Conservation (phyloP, 2,888 invertebrate genomes). For the Lithophane ornitopus region DNA sequence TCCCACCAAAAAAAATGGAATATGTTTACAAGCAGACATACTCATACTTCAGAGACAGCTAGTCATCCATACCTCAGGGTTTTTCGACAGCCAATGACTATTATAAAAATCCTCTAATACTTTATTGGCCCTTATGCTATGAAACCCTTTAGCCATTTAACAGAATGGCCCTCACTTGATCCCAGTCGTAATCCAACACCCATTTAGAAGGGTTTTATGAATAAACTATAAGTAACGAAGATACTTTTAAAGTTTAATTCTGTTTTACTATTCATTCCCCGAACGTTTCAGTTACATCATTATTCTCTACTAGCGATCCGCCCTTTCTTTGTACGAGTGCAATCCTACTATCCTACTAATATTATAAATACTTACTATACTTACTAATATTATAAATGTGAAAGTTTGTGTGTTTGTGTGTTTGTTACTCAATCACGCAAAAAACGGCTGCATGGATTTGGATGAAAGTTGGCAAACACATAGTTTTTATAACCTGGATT, state of each 20-base stretch:
- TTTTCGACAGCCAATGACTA: neutral
- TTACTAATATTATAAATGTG: too few relatives aligned
- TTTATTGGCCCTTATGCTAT: conserved; percentile 20
- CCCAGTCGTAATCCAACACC: conserved; percentile 7
- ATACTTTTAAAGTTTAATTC: conserved; percentile 2
- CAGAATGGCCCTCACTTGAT: conserved; percentile 31
- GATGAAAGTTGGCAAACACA: too few relatives aligned
- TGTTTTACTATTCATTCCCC: neutral
- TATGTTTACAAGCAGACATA: too few relatives aligned
- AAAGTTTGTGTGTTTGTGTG: too few relatives aligned
- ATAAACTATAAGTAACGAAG: conserved; percentile 8
- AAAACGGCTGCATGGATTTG: too few relatives aligned
- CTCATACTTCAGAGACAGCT: neutral
- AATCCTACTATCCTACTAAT: too few relatives aligned
- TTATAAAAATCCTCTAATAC: conserved; percentile 4
- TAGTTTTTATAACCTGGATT: too few relatives aligned
- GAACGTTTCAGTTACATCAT: neutral
- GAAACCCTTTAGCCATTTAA: conserved; percentile 27
- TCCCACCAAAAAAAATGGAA: too few relatives aligned
- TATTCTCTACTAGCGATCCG: neutral
- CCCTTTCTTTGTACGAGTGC: too few relatives aligned
- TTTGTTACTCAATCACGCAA: too few relatives aligned
- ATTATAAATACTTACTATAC: too few relatives aligned
- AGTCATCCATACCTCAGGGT: neutral
- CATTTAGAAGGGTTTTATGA: conserved; percentile 18